These are phyloP conservation scores for Pelmatolapia mariae DNA, from an alignment of 2,113 vertebrate species.

Conservation along the genomic window DNA sequence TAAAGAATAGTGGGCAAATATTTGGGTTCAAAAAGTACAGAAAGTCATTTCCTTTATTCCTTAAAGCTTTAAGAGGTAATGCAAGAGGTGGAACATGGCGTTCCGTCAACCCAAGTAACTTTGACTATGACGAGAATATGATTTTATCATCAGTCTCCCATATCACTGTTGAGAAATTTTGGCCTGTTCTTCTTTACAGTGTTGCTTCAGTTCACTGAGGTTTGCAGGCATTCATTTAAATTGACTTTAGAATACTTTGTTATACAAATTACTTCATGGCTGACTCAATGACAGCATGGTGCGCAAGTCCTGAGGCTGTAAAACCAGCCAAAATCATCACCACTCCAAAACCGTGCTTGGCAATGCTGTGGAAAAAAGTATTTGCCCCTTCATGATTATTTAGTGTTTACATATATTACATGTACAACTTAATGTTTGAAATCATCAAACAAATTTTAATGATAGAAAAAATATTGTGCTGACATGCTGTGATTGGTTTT, in stretches of 20 bases:
- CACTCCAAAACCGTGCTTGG: background rate
- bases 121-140: background rate
- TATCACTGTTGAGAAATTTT: background rate
- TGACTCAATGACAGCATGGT: background rate
- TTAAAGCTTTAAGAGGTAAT: background rate
- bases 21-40: background rate
- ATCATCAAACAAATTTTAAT: background rate
- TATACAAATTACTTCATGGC: background rate
- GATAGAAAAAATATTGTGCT: background rate
- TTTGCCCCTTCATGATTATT: background rate
- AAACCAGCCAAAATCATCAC: background rate
- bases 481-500: background rate
- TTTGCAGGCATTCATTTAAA: background rate
- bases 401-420: background rate
- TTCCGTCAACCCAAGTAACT: background rate
- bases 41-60: background rate
- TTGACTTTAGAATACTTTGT: background rate
- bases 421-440: background rate
- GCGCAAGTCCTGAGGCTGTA: background rate
- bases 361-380: background rate
- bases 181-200: background rate
- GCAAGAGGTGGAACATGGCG: background rate
- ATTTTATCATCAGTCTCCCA: background rate
- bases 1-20: background rate
- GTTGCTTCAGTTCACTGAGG: background rate